Evolutionary conservation across 1,140 invertebrate genomes (phyloP).

Genomic region (Drosophila murphyi): DNA sequence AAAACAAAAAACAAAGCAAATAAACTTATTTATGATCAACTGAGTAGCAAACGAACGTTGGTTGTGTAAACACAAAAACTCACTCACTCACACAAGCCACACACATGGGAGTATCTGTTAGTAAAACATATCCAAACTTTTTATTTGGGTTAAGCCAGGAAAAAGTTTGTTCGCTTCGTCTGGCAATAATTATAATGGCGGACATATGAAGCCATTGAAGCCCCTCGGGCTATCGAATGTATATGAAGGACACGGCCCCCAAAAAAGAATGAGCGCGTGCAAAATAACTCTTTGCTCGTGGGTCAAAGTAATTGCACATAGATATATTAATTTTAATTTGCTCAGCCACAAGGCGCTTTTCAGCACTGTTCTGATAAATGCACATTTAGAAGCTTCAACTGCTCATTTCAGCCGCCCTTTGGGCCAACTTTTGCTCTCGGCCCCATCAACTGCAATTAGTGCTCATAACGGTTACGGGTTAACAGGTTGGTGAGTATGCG

Average conservation of each 20-base stretch:
- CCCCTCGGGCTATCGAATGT: constrained; percentile 32
- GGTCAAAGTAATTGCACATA: constrained; percentile 16
- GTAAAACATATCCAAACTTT: constrained; percentile 26
- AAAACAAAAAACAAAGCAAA: constrained; percentile 6
- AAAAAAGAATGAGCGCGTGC: constrained; percentile 13
- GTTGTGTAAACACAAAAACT: constrained; percentile 13
- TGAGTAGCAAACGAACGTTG: background rate
- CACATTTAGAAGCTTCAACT: background rate
- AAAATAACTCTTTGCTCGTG: background rate
- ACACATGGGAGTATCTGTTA: background rate
- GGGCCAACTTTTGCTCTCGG: constrained; percentile 5
- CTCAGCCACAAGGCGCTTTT: background rate
- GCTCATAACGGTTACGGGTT: background rate
- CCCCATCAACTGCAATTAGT: constrained; percentile 29
- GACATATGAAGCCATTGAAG: constrained; percentile 62
- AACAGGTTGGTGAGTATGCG: background rate
- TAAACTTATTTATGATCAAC: background rate
- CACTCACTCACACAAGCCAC: background rate
- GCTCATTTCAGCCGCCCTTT: background rate
- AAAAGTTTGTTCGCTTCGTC: constrained; percentile 25
- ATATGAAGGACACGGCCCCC: constrained; percentile 20
- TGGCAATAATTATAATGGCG: constrained; percentile 65
- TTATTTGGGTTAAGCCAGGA: constrained; percentile 18
- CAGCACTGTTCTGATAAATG: background rate
- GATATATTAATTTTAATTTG: constrained; percentile 33